A percentile compares a stretch with the other conserved stretches of the same genome.
Evolutionary conservation across 2,888 invertebrate species (phyloP).

Genomic region (Perizoma affinitatum): DNA sequence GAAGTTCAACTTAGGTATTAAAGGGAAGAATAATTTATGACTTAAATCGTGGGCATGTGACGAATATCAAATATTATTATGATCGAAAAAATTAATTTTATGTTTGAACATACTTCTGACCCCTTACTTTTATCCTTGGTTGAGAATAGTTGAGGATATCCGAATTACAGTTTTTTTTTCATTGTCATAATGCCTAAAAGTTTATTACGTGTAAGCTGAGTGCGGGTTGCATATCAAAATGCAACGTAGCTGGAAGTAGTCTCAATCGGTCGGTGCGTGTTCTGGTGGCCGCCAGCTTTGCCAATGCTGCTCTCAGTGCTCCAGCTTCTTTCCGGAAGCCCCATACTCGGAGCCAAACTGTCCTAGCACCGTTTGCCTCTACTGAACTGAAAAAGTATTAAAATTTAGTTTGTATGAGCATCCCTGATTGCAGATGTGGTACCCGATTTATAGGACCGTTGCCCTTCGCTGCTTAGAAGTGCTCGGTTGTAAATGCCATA

Average conservation of each 20-base stretch:
- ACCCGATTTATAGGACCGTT: too few relatives aligned
- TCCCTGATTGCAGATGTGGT: too few relatives aligned
- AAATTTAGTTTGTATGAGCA: neutral
- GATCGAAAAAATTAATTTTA: too few relatives aligned
- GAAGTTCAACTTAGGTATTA: conserved; percentile 6
- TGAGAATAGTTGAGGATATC: too few relatives aligned
- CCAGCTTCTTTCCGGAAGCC: conserved; percentile 67
- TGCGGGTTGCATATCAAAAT: conserved; percentile 89
- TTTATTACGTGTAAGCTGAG: conserved; percentile 86
- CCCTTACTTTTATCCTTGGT: too few relatives aligned
- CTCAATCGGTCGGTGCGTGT: conserved; percentile 57
- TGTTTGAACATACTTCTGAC: too few relatives aligned
- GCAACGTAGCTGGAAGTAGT: conserved; percentile 85
- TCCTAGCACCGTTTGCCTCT: conserved; percentile 58
- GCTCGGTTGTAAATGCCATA: too few relatives aligned
- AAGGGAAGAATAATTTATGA: neutral
- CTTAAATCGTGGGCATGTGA: too few relatives aligned
- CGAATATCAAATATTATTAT: too few relatives aligned
- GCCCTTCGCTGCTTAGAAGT: too few relatives aligned
- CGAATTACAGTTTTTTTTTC: too few relatives aligned
- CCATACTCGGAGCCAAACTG: conserved; percentile 70
- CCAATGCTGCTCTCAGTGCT: conserved; percentile 63
- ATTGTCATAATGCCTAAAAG: too few relatives aligned
- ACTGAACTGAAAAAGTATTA: conserved; percentile 46
- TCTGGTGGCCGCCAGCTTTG: conserved; percentile 60